These are phyloP conservation scores for Copidosoma floridanum DNA, from an alignment of 1,140 invertebrate species.

Conservation along the genomic window DNA sequence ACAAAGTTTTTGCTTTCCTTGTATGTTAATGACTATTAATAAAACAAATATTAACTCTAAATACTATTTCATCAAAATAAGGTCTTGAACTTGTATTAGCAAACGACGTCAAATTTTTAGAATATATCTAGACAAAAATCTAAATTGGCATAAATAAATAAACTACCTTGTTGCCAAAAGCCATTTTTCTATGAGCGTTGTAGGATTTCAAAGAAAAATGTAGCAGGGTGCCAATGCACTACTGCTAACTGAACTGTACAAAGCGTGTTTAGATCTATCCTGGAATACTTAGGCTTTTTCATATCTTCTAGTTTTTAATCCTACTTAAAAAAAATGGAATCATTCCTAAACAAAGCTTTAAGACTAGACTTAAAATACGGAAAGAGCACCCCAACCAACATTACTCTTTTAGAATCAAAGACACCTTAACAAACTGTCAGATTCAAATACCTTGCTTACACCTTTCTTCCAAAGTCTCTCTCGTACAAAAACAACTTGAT, in stretches of 20 bases:
- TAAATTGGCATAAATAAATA: too few relatives aligned
- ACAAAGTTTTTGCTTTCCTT: too few relatives aligned
- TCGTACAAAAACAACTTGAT: too few relatives aligned
- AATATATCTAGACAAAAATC: too few relatives aligned
- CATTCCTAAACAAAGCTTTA: not conserved
- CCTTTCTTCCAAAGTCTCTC: too few relatives aligned
- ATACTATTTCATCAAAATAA: not conserved
- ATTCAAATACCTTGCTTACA: too few relatives aligned
- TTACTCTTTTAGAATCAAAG: too few relatives aligned
- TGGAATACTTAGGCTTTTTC: too few relatives aligned
- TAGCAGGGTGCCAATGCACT: not conserved
- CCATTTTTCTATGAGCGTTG: not conserved
- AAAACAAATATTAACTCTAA: not conserved
- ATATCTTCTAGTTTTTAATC: not conserved
- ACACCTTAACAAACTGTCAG: too few relatives aligned
- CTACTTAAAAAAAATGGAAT: not conserved
- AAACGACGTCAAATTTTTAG: not conserved
- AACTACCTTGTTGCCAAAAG: not conserved
- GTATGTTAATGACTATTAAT: not conserved
- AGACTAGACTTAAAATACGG: not conserved
- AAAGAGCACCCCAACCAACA: not conserved
- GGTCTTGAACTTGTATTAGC: not conserved
- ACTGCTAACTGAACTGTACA: not conserved
- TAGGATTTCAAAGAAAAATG: not conserved
- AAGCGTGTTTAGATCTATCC: not conserved